Evolutionary conservation across 1,140 invertebrate species (phyloP).

Genomic region (Neodiprion pinetum): DNA sequence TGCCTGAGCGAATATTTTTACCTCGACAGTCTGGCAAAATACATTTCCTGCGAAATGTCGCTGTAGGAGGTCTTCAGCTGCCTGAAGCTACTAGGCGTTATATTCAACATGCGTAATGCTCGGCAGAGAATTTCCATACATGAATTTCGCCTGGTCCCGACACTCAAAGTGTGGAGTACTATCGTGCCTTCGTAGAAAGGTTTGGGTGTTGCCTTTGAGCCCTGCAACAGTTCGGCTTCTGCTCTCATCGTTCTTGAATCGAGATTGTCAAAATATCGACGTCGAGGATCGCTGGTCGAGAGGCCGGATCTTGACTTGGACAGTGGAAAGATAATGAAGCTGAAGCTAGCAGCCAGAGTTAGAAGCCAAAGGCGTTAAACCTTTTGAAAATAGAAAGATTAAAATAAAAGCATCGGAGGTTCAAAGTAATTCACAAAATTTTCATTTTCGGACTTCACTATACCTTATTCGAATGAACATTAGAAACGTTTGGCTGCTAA

Average conservation of each 20-base stretch:
- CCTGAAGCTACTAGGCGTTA: slow-evolving; percentile 35
- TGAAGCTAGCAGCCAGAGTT: too few species aligned
- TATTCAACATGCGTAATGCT: slow-evolving; percentile 57
- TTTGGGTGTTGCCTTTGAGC: neutral
- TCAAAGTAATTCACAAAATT: too few species aligned
- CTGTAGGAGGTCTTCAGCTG: slow-evolving; percentile 50
- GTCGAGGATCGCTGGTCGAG: too few species aligned
- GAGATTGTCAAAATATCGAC: too few species aligned
- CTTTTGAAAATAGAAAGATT: too few species aligned
- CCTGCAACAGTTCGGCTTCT: neutral
- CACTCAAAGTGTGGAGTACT: neutral
- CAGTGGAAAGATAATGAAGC: too few species aligned
- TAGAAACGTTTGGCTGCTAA: too few species aligned
- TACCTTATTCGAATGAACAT: too few species aligned
- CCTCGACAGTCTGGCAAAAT: slow-evolving; percentile 43
- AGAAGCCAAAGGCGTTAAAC: too few species aligned
- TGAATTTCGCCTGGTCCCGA: slow-evolving; percentile 46
- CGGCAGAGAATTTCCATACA: slow-evolving; percentile 52
- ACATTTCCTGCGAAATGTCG: slow-evolving; percentile 51
- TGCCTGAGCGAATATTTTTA: slow-evolving; percentile 50
- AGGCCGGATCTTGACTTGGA: too few species aligned
- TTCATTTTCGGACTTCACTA: too few species aligned
- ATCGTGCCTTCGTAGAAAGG: neutral
- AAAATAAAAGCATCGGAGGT: too few species aligned
- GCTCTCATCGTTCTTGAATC: neutral